Percentiles rank a stretch among this genome's conserved stretches.
Conservation (phyloP, 37 sponge, comb jelly and placozoan genomes). For the Theonella swinhoei region DNA sequence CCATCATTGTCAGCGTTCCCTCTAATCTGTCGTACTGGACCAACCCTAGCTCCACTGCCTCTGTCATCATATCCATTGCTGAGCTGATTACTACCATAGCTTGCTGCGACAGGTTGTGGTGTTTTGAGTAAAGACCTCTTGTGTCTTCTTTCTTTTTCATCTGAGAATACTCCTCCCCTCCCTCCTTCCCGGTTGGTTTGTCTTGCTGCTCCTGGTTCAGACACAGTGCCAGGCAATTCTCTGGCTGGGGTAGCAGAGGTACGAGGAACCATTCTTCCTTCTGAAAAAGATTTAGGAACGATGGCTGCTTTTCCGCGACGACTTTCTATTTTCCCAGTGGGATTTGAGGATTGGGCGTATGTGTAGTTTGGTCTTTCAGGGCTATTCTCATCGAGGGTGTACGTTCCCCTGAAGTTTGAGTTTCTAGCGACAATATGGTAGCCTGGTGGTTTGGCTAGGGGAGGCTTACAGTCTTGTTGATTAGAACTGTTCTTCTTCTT, state of each 20-base stretch:
- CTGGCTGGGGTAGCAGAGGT: neutral
- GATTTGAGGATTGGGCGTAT: neutral
- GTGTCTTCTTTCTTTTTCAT: no score
- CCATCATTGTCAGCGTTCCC: neutral
- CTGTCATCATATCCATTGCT: neutral
- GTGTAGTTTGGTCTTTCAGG: neutral
- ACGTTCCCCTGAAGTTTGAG: slow-evolving; percentile 58
- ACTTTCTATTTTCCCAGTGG: neutral
- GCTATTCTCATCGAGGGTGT: slow-evolving; percentile 11
- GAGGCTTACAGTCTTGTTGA: neutral
- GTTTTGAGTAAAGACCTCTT: no score
- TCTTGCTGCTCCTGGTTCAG: no score
- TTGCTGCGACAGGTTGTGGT: no score
- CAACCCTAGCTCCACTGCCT: neutral
- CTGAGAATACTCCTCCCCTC: no score
- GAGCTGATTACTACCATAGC: neutral
- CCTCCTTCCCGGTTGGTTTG: no score
- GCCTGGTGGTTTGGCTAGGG: slow-evolving; percentile 37
- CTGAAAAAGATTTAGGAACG: neutral
- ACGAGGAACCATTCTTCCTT: neutral
- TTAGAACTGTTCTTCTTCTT: slow-evolving; percentile 14
- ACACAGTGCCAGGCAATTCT: neutral
- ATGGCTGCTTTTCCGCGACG: no score
- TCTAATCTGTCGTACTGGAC: neutral
- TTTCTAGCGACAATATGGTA: slow-evolving; percentile 45